Conservation (phyloP, 2,113 vertebrate genomes). For the Nesoenas mayeri region DNA sequence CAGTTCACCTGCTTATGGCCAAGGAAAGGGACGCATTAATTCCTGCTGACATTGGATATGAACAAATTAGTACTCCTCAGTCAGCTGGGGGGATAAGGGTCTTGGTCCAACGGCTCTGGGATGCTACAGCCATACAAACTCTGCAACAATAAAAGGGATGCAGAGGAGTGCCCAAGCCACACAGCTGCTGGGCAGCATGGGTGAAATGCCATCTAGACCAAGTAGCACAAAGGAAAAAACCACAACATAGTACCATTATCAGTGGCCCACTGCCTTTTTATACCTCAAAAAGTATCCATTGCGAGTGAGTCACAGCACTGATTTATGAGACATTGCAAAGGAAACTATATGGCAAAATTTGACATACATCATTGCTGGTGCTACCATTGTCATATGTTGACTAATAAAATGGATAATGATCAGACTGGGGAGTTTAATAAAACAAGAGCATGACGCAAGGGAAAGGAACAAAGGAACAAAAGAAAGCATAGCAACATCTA, state of each 20-base stretch:
- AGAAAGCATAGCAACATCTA: neutral
- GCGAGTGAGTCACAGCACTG: neutral
- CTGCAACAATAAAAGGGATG: neutral
- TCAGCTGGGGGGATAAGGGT: neutral
- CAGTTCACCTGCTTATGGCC: neutral
- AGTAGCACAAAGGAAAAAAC: neutral
- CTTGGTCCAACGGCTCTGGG: neutral
- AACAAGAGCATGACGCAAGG: neutral
- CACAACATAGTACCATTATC: neutral
- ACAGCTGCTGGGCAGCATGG: accelerated
- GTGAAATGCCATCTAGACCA: neutral
- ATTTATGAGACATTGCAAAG: neutral
- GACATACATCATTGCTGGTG: neutral
- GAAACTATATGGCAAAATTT: neutral
- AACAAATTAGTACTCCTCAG: neutral
- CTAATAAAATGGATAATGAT: neutral
- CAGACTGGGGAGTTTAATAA: neutral
- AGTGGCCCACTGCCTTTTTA: neutral
- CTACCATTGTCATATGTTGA: neutral
- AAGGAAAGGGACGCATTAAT: neutral
- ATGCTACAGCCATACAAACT: neutral
- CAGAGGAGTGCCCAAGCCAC: neutral
- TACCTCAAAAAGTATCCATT: neutral
- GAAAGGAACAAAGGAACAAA: neutral
- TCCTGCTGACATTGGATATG: neutral